Evolutionary conservation across 2,797 vertebrate species (phyloP).

Genomic region (Kryptopterus vitreolus): DNA sequence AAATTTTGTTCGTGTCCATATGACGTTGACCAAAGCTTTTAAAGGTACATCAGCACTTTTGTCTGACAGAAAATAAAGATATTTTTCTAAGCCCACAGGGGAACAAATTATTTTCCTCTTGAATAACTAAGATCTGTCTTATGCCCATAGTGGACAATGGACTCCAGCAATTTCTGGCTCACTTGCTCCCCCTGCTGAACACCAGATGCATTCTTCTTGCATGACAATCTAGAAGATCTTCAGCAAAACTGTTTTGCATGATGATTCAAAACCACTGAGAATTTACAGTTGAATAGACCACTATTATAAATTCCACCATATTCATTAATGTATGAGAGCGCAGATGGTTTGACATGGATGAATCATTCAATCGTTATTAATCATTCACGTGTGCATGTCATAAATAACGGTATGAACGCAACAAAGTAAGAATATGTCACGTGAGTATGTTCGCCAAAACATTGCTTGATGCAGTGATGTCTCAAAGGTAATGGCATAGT

Average conservation of each 20-base stretch:
- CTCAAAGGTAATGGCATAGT: background rate
- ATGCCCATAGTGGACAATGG: conserved; percentile 13
- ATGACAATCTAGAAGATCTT: conserved; percentile 25
- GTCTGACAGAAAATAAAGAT: conserved; percentile 38
- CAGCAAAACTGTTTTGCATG: background rate
- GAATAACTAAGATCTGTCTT: conserved; percentile 28
- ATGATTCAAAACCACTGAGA: background rate
- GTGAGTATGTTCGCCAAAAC: background rate
- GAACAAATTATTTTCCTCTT: conserved; percentile 35
- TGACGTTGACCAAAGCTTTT: conserved; percentile 51
- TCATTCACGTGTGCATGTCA: background rate
- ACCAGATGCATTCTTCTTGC: background rate
- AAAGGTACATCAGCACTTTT: conserved; percentile 53
- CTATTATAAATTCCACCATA: conserved; percentile 45
- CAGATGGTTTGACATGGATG: background rate
- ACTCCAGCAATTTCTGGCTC: conserved; percentile 61
- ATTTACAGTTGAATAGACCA: conserved; percentile 38
- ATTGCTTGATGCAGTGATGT: background rate
- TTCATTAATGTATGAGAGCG: conserved; percentile 55
- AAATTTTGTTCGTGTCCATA: conserved; percentile 23
- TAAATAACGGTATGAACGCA: background rate
- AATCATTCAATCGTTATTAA: background rate
- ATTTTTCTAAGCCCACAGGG: conserved; percentile 44
- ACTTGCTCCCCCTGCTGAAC: conserved; percentile 74
- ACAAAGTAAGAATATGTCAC: background rate